Evolutionary conservation across 2,113 vertebrate species (phyloP).

Genomic region (Microcebus tavaratra): DNA sequence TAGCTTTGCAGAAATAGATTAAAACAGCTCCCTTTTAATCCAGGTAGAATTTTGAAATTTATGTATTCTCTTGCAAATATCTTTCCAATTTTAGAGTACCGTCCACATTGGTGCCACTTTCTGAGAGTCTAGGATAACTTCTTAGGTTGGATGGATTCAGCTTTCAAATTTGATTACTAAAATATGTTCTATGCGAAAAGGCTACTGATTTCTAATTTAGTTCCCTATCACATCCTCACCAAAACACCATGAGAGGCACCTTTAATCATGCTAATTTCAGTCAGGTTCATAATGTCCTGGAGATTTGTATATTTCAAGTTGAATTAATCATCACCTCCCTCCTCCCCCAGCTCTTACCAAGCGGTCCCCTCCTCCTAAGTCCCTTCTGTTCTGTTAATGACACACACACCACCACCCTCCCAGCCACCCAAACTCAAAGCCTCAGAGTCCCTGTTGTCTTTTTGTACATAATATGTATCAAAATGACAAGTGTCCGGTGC

Average conservation of each 20-base stretch:
- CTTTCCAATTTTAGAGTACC: slow-evolving; percentile 8
- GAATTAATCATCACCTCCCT: slow-evolving; percentile 63
- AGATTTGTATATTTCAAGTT: slow-evolving; percentile 71
- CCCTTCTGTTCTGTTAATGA: not conserved
- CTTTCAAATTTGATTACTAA: slow-evolving; percentile 71
- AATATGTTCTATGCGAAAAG: slow-evolving; percentile 57
- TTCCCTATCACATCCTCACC: slow-evolving; percentile 59
- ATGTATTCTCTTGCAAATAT: not conserved
- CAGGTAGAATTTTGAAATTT: slow-evolving; percentile 10
- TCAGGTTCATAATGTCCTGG: slow-evolving; percentile 70
- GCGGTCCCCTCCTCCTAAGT: not conserved
- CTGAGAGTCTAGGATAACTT: slow-evolving; percentile 22
- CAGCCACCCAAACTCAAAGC: not conserved
- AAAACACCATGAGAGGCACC: slow-evolving; percentile 69
- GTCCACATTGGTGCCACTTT: slow-evolving; percentile 2
- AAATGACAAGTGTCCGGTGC: not conserved
- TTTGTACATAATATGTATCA: not conserved
- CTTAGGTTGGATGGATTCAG: slow-evolving; percentile 60
- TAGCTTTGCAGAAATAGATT: not conserved
- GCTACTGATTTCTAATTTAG: slow-evolving; percentile 77
- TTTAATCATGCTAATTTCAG: slow-evolving; percentile 78
- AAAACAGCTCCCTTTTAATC: not conserved
- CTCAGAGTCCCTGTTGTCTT: not conserved
- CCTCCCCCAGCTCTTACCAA: not conserved
- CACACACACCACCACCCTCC: not conserved